phyloP scores from a whole-genome alignment of 2,113 vertebrate species.

The Sturnus vulgaris region DNA sequence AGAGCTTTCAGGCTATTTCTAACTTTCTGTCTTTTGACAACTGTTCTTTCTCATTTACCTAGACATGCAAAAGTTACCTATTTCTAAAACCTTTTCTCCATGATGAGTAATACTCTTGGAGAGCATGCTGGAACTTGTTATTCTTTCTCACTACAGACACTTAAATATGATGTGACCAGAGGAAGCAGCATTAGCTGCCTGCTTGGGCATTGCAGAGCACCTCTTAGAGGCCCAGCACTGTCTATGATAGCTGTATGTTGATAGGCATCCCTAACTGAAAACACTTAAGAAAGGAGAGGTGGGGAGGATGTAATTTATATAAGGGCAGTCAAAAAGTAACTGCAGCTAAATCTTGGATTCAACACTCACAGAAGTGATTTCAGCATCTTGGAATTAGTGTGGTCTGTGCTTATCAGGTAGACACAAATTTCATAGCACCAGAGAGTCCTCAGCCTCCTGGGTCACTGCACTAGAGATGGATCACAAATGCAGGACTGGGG shows the following conservation, averaged over 20 bases:
- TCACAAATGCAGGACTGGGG: background rate
- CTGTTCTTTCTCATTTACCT: background rate
- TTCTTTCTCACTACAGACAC: background rate
- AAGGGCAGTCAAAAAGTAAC: background rate
- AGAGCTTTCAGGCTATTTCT: conserved; percentile 17
- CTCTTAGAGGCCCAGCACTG: background rate
- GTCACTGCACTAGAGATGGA: background rate
- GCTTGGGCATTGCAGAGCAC: background rate
- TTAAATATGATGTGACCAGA: background rate
- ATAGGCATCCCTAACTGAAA: background rate
- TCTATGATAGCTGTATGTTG: background rate
- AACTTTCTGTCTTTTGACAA: background rate
- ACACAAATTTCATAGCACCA: background rate
- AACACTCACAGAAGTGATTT: background rate
- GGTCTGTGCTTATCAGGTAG: background rate
- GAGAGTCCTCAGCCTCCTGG: background rate
- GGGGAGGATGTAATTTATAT: background rate
- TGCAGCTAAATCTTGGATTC: background rate
- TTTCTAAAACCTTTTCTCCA: background rate
- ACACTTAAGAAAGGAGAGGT: background rate
- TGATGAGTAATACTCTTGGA: background rate
- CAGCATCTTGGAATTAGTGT: background rate
- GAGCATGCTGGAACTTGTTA: background rate
- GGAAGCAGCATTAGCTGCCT: background rate
- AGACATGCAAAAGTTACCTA: background rate